Base-by-base conservation (phyloP, 2,888 invertebrate species). In the Branchellion lobata region DNA sequence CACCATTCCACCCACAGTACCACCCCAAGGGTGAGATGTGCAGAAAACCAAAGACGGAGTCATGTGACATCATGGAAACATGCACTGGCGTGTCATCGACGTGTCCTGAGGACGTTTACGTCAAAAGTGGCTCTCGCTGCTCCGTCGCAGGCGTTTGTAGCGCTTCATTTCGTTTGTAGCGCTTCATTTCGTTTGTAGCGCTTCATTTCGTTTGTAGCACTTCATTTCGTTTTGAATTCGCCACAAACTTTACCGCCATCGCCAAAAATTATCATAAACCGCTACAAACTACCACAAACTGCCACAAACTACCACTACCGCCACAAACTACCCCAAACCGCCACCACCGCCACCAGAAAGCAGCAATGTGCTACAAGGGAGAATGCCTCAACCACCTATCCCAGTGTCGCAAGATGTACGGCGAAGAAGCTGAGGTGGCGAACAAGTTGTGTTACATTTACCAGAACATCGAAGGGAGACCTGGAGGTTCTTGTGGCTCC, bases 21-120 rank as follows among this genome's bases (percentile, higher is more conserved):
- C 24, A 24, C 53, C 24, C 18, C 51, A 47, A 51, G 1, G 31
- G 75, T 21, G 27, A 24, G 1, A n/a, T 2, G 3, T 75, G 75
- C 29, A 40, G 75, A 47, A 3, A n/a, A 29, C 53, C n/a, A 53
- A 53, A 24, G n/a, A 14, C 31, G 27, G 29, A 47, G 18, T 29
- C 40, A 14, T 75, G 75, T 21, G 75, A 75, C 51, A 33, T 47
- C 29, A 27, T 40, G 14, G 99, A 99, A 88, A 96, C 91, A 87
- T 99, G 99, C 87, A 93, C 94, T 0, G 99, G 98, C 0, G 91
- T 93, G 83, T 93, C 93, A 0, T 96, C 96, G 87, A 94, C 92
- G 87, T 99, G 99, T 86, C 98, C 98, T 0, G 88, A 89, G 1
- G 95, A 99, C 88, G 92, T 95, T 0, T 93, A 91, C 89, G 93